Evolutionary conservation across 2,113 vertebrate species (phyloP), one percentile per base, ranked within the genome.

Genomic region (Corythoichthys haematopterus): DNA sequence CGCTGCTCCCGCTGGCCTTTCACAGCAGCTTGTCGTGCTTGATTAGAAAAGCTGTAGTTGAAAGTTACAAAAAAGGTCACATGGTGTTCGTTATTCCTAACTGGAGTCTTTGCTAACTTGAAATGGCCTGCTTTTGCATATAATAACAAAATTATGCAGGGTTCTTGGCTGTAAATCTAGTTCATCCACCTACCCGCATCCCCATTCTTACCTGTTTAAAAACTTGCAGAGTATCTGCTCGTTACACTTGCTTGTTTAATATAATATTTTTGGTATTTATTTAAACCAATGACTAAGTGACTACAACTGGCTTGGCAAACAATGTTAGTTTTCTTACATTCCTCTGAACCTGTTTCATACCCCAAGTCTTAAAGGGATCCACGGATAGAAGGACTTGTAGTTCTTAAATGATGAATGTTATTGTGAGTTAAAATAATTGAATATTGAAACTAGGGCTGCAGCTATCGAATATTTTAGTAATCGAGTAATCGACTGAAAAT

Each of bases 31-130:
- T 71, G 47, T 70, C 57, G 58, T 46, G 48, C 35, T 75, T 9
- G 3, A 73, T 73, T 71, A 60, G 75, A 70, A 77, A 76, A 79
- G 46, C 55, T 72, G 61, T 70, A 72, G 67, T 77, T 28, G 68
- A 80, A 67, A 65, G 67, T 55, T 55, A 66, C 69, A 57, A 65
- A 51, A 75, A 72, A 75, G 68, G 65, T 82, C 66, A 73, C 70
- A 35, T 70, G 38, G 56, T 75, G 75, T 84, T 76, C 15, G 65
- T 51, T 74, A 51, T 37, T 69, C 59, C 78, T 68, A 74, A 55
- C 53, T 68, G 61, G 53, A 65, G 16, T 71, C 45, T 65, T 61
- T 63, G 56, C 71, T 69, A 64, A 74, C 35, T 55, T 50, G 66
- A 28, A 70, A 56, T 36, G 60, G 58, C 10, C 66, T 64, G 53